Evolutionary conservation across 2,797 vertebrate genomes (phyloP).

Genomic region (Leucoraja ocellata): DNA sequence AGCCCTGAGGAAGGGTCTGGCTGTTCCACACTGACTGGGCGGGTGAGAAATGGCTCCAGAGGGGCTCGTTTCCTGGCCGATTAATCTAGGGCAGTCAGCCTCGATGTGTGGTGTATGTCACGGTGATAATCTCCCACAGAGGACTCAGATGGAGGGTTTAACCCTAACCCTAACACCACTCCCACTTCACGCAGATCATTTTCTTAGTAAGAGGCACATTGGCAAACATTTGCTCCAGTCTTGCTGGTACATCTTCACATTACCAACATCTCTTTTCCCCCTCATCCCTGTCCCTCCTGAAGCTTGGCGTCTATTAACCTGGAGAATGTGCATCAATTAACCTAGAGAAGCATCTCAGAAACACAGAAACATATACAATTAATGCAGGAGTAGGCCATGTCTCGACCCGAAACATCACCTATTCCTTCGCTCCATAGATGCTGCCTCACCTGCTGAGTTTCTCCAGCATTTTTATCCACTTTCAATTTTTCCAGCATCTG

Average conservation of each 20-base stretch:
- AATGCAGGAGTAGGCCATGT: too few relatives aligned
- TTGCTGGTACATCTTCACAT: neutral
- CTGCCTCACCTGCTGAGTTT: too few relatives aligned
- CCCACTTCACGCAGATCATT: neutral
- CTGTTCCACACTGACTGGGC: neutral
- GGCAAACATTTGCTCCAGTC: neutral
- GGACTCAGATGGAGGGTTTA: neutral
- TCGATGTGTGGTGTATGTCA: neutral
- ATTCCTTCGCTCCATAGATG: too few relatives aligned
- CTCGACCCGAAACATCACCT: too few relatives aligned
- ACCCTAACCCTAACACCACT: neutral
- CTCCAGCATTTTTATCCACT: too few relatives aligned
- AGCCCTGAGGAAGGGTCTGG: neutral
- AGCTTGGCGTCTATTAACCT: too few relatives aligned
- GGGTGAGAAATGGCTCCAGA: slow-evolving; percentile 28
- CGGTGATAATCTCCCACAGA: neutral
- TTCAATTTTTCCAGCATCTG: too few relatives aligned
- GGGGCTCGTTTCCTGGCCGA: neutral
- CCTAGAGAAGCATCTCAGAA: too few relatives aligned
- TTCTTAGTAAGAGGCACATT: neutral
- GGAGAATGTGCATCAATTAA: too few relatives aligned
- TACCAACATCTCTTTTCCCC: too few relatives aligned
- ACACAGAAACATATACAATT: neutral
- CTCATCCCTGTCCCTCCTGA: too few relatives aligned
- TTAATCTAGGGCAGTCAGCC: slow-evolving; percentile 19